Conservation (phyloP, 2,113 vertebrate species). For the Lamprotornis superbus region DNA sequence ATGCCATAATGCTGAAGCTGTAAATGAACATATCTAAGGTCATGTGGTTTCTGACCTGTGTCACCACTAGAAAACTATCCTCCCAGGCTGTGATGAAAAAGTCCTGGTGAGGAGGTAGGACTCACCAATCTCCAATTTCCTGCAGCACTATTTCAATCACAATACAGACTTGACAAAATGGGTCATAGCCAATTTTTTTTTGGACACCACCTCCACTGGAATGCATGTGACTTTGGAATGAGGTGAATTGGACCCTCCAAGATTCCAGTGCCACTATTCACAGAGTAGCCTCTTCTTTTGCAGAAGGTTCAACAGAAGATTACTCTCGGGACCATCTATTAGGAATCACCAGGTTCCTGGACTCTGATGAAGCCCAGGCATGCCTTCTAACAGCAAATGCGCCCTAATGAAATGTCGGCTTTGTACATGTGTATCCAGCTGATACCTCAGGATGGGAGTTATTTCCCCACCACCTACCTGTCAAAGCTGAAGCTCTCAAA, state of each 20-base stretch:
- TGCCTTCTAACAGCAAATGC: background rate
- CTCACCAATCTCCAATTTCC: background rate
- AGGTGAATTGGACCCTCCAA: background rate
- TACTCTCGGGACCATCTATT: too few relatives aligned
- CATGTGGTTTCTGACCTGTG: background rate
- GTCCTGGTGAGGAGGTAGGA: background rate
- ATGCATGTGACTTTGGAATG: background rate
- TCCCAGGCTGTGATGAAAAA: background rate
- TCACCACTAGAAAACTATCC: background rate
- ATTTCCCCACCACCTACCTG: background rate
- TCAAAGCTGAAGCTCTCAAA: background rate
- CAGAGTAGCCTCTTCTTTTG: fast-evolving
- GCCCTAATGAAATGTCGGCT: too few relatives aligned
- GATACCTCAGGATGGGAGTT: background rate
- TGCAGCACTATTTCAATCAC: background rate
- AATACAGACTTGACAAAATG: background rate
- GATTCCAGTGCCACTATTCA: fast-evolving
- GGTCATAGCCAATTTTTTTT: background rate
- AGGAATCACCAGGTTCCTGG: background rate
- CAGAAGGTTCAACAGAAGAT: background rate
- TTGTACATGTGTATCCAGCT: background rate
- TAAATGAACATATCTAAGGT: background rate
- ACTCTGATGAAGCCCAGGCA: fast-evolving
- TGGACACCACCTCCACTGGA: fast-evolving
- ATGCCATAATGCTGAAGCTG: background rate